Evolutionary conservation across 2,888 invertebrate genomes (phyloP), one percentile per base, ranked within the genome.

Genomic region (Leuctra nigra): DNA sequence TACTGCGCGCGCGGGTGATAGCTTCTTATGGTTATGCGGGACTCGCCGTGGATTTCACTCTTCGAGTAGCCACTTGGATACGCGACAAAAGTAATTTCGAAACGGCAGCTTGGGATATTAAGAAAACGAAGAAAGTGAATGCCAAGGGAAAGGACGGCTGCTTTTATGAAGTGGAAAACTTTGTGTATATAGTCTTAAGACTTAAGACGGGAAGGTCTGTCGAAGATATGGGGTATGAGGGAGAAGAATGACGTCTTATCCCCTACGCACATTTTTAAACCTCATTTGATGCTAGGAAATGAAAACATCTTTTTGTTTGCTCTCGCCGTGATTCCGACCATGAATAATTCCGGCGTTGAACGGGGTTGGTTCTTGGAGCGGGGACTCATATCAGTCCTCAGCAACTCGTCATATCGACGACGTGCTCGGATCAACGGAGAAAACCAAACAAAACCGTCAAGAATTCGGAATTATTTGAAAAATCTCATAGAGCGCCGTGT

Each of bases 131-230:
- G 33, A 50, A 50, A 50, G 44, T 44, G 44, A 44, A 44, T 44
- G 44, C 22, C 33, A 35, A 50, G 50, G 35, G 33, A 50, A 50
- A 50, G 54, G n/a, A n/a, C n/a, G n/a, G n/a, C 25, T 57, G 41
- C 48, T 50, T 55, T 55, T 58, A 58, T 55, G 55, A 58, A 55
- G 55, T 54, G 54, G 54, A 54, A 58, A 57, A 55, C 50, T 58
- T 58, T 54, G 24, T 48, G 54, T 55, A 52, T 39, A 44, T 41
- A 52, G 39, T 58, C 39, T 29, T 57, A 47, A 57, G 53, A 44
- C 22, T 33, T 35, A 52, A 52, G 52, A 50, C 36, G 41, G n/a
- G n/a, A 50, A 23, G 50, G 48, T 18, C 29, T n/a, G 29, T 29
- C 11, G 6, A 7, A 29, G 29, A 29, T 29, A 29, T 29, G 29